Evolutionary conservation across 2,113 vertebrate genomes (phyloP), one percentile per base, ranked within the genome.

Genomic region (Coturnix japonica): DNA sequence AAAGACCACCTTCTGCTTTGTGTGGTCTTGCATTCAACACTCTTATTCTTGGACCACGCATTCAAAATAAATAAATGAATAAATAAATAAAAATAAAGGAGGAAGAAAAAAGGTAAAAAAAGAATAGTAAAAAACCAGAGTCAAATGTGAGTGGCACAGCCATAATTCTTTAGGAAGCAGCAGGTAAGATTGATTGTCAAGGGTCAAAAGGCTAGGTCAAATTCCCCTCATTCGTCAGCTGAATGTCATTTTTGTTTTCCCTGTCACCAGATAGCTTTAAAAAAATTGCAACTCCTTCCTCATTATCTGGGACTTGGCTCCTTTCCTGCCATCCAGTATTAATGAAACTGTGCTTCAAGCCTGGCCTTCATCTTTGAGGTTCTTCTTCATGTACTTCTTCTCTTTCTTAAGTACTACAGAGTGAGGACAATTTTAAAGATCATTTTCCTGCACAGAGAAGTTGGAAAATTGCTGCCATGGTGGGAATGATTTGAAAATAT

Each of bases 201-300:
- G 98, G 99, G 99, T 99, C 98, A 98, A 98, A 98, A 98, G 98
- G 98, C 97, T 98, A 98, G 99, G 99, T 99, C 98, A 99, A 97
- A 97, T 96, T 97, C 96, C 12, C 77, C 98, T 98, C 98, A 98
- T 99, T 98, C 97, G 82, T 99, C 98, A 99, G 98, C 98, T 98
- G 97, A 98, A 98, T 98, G 98, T 98, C 99, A 99, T 99, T 99
- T 99, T 98, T 98, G 98, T 98, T 98, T 98, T 98, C 97, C 96
- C 97, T 98, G 98, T 96, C 97, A 97, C 98, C 96, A 98, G 98
- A 98, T 97, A 98, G 96, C 96, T 97, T 97, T 95, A 93, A 97
- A 98, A 98, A 97, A 97, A 98, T 97, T 97, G 97, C 96, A 97
- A 97, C 98, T 98, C 98, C 97, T 97, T 97, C 97, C 97, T 98